Percentiles rank a stretch among this genome's conserved stretches.
Conservation (phyloP, 2,888 invertebrate genomes). For the Andrena hattorfiana region DNA sequence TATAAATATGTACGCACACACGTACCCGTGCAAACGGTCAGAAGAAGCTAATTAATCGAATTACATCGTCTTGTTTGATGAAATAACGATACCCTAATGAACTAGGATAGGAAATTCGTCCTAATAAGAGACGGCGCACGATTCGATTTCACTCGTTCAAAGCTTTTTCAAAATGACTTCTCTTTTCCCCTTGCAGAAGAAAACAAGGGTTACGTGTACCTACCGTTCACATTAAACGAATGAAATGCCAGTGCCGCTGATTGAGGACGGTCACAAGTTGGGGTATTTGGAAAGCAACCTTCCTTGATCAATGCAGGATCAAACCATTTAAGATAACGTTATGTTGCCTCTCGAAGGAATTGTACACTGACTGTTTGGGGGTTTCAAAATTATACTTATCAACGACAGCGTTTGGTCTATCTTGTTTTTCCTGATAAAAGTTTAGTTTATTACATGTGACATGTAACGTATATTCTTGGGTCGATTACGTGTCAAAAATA, state of each 20-base stretch:
- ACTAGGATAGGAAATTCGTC: conserved; percentile 36
- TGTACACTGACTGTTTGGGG: not conserved
- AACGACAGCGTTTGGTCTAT: not conserved
- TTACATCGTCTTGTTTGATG: conserved; percentile 66
- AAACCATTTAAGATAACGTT: conserved; percentile 8
- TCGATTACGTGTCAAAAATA: too few species aligned
- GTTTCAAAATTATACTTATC: not conserved
- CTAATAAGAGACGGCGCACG: conserved; percentile 39
- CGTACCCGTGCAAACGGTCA: not conserved
- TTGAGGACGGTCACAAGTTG: conserved; percentile 37
- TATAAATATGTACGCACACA: not conserved
- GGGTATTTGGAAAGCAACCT: not conserved
- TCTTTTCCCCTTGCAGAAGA: not conserved
- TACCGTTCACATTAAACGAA: conserved; percentile 20
- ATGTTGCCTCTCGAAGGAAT: not conserved
- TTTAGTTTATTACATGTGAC: too few species aligned
- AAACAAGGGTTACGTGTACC: not conserved
- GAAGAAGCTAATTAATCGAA: conserved; percentile 75
- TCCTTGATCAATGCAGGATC: conserved; percentile 13
- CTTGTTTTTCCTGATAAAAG: too few species aligned
- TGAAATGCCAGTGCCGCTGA: conserved; percentile 23
- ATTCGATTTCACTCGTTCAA: conserved; percentile 2
- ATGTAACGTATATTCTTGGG: too few species aligned
- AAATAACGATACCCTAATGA: conserved; percentile 70
- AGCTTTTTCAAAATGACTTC: not conserved